These are phyloP conservation scores for Alfaro cultratus DNA, from an alignment of 2,797 vertebrate species.

Conservation along the genomic window DNA sequence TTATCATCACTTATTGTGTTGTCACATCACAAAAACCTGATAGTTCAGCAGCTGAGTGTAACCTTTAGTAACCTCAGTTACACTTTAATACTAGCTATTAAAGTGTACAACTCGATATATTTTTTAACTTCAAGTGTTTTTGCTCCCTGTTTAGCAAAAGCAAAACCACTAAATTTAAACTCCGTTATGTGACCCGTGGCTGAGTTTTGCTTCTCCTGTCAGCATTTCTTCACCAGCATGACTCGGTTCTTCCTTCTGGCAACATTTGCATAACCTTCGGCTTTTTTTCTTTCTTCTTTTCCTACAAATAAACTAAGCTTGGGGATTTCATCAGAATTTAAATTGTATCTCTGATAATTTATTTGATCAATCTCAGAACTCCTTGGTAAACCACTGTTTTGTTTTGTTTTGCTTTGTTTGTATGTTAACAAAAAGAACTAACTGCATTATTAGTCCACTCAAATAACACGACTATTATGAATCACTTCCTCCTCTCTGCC, in stretches of 20 bases:
- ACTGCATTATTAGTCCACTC: background rate
- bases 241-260: background rate
- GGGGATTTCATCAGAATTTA: background rate
- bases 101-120: background rate
- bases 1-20: background rate
- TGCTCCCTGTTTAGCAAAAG: background rate
- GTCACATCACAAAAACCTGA: background rate
- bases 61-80: background rate
- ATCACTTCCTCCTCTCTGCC: slow-evolving; percentile 23
- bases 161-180: background rate
- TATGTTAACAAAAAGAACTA: background rate
- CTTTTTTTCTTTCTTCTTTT: slow-evolving; percentile 5
- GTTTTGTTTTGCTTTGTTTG: background rate
- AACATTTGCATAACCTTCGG: slow-evolving; percentile 12
- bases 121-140: background rate
- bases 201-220: slow-evolving; percentile 35
- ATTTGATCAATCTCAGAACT: background rate
- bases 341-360: background rate
- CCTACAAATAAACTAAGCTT: background rate
- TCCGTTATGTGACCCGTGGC: accelerated
- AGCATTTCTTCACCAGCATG: accelerated
- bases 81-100: too few species aligned
- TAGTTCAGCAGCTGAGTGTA: background rate
- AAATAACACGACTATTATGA: background rate
- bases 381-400: background rate